A percentile compares a stretch with the other conserved stretches of the same genome.
phyloP scores from a whole-genome alignment of 2,888 invertebrate species.

The Teleiodes luculella region DNA sequence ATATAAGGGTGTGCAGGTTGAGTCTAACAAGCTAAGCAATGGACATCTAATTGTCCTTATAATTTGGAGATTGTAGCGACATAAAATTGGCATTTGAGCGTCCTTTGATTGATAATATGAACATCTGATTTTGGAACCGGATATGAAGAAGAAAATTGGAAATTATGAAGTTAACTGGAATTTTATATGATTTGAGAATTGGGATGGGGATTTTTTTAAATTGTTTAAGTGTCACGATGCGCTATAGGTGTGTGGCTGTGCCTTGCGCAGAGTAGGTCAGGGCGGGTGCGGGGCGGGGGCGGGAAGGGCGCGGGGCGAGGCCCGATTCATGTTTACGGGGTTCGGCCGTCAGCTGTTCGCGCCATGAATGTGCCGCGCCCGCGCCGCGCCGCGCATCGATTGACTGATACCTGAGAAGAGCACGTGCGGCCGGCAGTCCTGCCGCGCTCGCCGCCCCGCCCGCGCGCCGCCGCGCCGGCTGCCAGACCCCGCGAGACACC shows the following conservation, averaged over 20 bases:
- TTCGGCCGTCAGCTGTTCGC: slow-evolving; percentile 73
- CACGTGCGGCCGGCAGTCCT: slow-evolving; percentile 41
- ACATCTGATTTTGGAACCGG: background rate
- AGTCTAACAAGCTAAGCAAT: too few species aligned
- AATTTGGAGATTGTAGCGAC: too few species aligned
- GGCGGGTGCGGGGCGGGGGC: slow-evolving; percentile 7
- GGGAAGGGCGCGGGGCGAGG: slow-evolving; percentile 29
- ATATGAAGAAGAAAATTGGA: background rate
- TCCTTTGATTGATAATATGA: background rate
- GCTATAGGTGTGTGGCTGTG: slow-evolving; percentile 1
- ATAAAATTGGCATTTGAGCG: background rate
- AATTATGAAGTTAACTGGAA: background rate
- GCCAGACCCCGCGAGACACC: slow-evolving; percentile 40
- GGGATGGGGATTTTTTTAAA: background rate
- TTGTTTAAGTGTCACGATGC: background rate
- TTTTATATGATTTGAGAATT: background rate
- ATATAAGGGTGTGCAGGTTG: too few species aligned
- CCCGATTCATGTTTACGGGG: slow-evolving; percentile 75
- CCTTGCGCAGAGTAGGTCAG: slow-evolving; percentile 14
- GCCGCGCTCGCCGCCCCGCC: slow-evolving; percentile 53
- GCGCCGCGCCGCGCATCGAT: slow-evolving; percentile 68
- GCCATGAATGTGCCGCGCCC: slow-evolving; percentile 71
- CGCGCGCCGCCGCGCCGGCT: slow-evolving; percentile 29
- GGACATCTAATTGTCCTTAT: too few species aligned
- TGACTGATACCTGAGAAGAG: slow-evolving; percentile 65